phyloP scores from a whole-genome alignment of 2,113 vertebrate species.

The Alethe castanea region DNA sequence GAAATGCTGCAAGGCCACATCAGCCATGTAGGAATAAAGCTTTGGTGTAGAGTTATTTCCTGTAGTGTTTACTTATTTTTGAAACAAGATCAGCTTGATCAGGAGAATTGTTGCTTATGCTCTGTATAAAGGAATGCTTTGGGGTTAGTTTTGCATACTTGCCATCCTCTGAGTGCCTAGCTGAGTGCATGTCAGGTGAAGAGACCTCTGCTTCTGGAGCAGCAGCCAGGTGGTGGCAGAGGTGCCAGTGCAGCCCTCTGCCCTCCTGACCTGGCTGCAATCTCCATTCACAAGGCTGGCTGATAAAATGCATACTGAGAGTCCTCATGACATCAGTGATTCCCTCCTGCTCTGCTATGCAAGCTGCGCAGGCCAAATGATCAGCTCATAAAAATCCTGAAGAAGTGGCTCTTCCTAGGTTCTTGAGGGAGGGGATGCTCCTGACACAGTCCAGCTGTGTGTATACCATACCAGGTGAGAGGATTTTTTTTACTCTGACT shows the following conservation, averaged over 20 bases:
- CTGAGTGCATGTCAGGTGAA: neutral
- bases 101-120: neutral
- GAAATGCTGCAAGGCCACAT: neutral
- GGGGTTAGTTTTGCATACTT: neutral
- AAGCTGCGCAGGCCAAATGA: neutral
- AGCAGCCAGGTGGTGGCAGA: neutral
- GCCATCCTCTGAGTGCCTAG: neutral
- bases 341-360: neutral
- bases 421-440: neutral
- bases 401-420: neutral
- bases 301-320: neutral
- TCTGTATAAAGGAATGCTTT: neutral
- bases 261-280: too few species aligned
- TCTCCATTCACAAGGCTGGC: neutral
- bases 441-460: neutral
- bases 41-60: neutral
- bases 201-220: neutral
- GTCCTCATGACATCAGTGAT: fast-evolving
- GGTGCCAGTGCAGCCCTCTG: neutral
- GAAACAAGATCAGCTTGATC: neutral
- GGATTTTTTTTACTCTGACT: neutral
- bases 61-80: neutral
- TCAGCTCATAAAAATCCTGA: neutral
- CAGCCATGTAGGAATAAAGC: neutral
- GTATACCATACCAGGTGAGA: fast-evolving